Evolutionary conservation across 2,888 invertebrate genomes (phyloP).

Genomic region (Mythimna impura): DNA sequence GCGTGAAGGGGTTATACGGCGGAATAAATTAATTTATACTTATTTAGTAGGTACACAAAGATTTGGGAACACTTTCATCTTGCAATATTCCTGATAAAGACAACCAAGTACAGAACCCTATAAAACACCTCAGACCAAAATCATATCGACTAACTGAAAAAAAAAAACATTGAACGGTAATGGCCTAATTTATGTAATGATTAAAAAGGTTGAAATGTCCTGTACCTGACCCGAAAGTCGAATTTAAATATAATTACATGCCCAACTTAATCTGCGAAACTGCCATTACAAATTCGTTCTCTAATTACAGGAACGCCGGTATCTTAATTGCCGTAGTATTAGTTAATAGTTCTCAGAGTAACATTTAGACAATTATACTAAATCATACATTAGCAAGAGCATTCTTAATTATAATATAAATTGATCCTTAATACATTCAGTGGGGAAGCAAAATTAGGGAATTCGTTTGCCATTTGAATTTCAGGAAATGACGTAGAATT

Average conservation of each 20-base stretch:
- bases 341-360: slow-evolving; percentile 47
- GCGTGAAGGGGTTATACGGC: too few relatives aligned
- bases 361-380: slow-evolving; percentile 47
- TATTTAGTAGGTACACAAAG: too few relatives aligned
- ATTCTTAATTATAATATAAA: slow-evolving; percentile 52
- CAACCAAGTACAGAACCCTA: too few relatives aligned
- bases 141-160: too few relatives aligned
- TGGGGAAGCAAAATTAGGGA: neutral
- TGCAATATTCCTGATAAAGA: too few relatives aligned
- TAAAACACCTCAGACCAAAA: too few relatives aligned
- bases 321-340: slow-evolving; percentile 47
- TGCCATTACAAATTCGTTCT: slow-evolving; percentile 45
- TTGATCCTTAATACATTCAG: slow-evolving; percentile 20
- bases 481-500: neutral
- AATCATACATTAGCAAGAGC: slow-evolving; percentile 36
- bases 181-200: neutral
- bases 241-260: slow-evolving; percentile 22
- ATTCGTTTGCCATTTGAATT: slow-evolving; percentile 2
- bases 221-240: neutral
- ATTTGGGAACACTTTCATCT: too few relatives aligned
- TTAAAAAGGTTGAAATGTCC: neutral
- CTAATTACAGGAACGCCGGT: slow-evolving; percentile 43
- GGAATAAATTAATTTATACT: too few relatives aligned
- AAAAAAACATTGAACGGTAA: neutral
- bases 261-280: slow-evolving; percentile 30